A percentile compares a stretch with the other conserved stretches of the same genome.
Conservation (phyloP, 2,797 vertebrate genomes). For the Nothura maculosa region DNA sequence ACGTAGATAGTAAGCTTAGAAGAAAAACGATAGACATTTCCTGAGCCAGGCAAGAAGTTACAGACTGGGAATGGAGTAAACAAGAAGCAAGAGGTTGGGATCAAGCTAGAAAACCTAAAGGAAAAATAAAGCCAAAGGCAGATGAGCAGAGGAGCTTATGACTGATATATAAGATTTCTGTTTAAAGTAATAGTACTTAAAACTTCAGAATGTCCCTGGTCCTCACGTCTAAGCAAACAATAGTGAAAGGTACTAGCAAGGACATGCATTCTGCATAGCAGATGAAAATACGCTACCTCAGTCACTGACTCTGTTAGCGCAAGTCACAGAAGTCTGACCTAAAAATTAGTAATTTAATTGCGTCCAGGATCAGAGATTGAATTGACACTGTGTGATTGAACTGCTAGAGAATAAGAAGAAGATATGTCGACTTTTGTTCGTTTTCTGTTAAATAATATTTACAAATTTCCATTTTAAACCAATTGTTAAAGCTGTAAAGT, state of each 20-base stretch:
- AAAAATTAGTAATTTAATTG: not conserved
- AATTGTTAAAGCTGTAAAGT: not conserved
- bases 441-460: not conserved
- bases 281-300: not conserved
- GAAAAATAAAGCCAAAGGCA: not conserved
- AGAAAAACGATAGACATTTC: not conserved
- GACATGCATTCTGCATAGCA: not conserved
- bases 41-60: not conserved
- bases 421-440: not conserved
- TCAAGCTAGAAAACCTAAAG: not conserved
- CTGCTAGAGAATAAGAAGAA: not conserved
- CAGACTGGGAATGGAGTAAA: not conserved
- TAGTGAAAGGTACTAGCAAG: not conserved
- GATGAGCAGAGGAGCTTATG: not conserved
- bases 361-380: not conserved
- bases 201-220: not conserved
- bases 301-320: not conserved
- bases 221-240: not conserved
- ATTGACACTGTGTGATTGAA: not conserved
- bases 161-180: not conserved
- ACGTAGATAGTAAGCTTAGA: not conserved
- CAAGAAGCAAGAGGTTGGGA: not conserved
- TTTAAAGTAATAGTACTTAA: not conserved
- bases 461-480: not conserved
- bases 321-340: not conserved